Base-by-base conservation (phyloP, 1,140 invertebrate species). In the Whitmania pigra region DNA sequence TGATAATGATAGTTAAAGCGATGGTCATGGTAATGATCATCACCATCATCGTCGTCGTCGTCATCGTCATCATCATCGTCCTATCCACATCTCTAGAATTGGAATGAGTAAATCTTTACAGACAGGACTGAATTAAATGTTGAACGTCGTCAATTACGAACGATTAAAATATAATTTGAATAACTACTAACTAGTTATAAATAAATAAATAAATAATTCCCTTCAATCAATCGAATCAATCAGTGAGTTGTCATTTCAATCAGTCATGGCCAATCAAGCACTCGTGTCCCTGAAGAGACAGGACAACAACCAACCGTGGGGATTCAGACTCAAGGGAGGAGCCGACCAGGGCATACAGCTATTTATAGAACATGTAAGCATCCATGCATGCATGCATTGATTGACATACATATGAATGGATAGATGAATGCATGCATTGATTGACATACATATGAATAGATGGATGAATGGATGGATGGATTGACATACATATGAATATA, bases 241-340 rank as follows among this genome's bases (percentile, higher is more conserved):
- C 71, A 27, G 55, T 25, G 53, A 7, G 54, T 20, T 36, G 25
- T 53, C 20, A 57, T 18, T 31, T 17, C 13, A 13, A 13, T n/a
- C 31, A 67, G 43, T 49, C 43, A 73, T 73, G 73, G 57, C 49
- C 22, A 69, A 71, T n/a, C 31, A 36, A 22, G 67, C 60, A 0
- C 22, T 67, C 18, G 55, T 74, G 18, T 63, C 49, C 6, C 55
- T 74, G 43, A 36, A 71, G 27, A 40, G 71, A 25, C 53, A 66
- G 71, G 74, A 74, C n/a, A 74, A 36, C 36, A 31, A 60, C 13
- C 71, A 73, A 43, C 70, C 71, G 4, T 74, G 74, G 74, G 74
- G 74, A 0, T 74, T 74, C 53, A 22, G 71, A n/a, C 53, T 74
- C 53, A 69, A 63, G 9, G 74, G 74, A 7, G 74, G 74, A 31